Evolutionary conservation across 2,888 invertebrate genomes (phyloP), one percentile per base, ranked within the genome.

Genomic region (Bhutanitis thaidina): DNA sequence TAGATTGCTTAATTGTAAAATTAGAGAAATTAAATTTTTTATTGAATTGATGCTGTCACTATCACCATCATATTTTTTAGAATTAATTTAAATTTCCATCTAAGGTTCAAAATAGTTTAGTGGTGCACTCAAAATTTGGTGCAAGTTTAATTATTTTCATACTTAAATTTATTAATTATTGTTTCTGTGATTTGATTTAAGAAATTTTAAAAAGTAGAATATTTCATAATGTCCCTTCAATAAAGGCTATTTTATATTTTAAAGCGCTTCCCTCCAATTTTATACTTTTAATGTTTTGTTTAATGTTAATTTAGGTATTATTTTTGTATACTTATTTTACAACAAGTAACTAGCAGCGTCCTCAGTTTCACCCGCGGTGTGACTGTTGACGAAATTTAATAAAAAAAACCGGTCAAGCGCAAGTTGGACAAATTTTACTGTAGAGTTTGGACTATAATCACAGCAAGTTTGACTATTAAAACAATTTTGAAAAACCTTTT

Each of bases 21-120:
- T 43, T 43, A 52, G 40, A 52, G 32, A 53, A 36, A 36, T 44
- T 43, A 49, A 49, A 53, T 49, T 53, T 20, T 53, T 53, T 49
- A 49, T 44, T 20, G 20, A 13, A 12, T 36, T 40, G 40, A 40
- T 40, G 20, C 39, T 43, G 14, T 10, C 27, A 12, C 14, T 16
- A 13, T 37, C 20, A 40, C 36, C n/a, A n/a, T n/a, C n/a, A n/a
- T n/a, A n/a, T n/a, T n/a, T 29, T 41, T 20, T 15, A 36, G 38
- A 39, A 34, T 43, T 43, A 37, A 32, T 20, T 41, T 52, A 5
- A 13, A 39, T 7, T 43, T 47, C 44, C 7, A 46, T 30, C 13
- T 35, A 29, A 13, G 34, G 10, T 37, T 43, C 20, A 43, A 44
- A 30, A 29, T 49, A 38, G 39, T 29, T 46, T 36, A 45, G 35